Conservation (phyloP, 2,797 vertebrate genomes). For the Setipinna tenuifilis region DNA sequence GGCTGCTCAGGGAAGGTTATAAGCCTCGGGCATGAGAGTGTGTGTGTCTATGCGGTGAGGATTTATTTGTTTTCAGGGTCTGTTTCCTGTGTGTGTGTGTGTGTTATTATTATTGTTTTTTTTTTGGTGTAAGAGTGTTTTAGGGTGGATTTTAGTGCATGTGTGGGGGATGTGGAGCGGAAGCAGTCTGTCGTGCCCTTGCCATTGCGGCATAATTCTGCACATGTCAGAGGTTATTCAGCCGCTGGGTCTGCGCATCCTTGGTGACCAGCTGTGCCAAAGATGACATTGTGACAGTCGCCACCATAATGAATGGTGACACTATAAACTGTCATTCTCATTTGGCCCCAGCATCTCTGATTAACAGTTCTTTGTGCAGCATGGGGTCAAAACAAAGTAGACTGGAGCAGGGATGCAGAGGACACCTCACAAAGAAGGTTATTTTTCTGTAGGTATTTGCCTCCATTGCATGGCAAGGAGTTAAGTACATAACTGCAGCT, state of each 20-base stretch:
- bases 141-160: constrained; percentile 22
- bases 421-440: constrained; percentile 48
- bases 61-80: constrained; percentile 28
- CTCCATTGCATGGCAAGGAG: constrained; percentile 43
- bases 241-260: constrained; percentile 27
- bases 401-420: constrained; percentile 4
- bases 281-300: constrained; percentile 56
- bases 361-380: constrained; percentile 62
- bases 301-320: constrained; percentile 70
- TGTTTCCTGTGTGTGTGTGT: not conserved
- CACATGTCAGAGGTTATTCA: constrained; percentile 49
- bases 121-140: constrained; percentile 22
- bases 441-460: constrained; percentile 45
- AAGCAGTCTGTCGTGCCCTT: constrained; percentile 50
- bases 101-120: constrained; percentile 24
- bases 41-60: constrained; percentile 29
- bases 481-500: constrained; percentile 66
- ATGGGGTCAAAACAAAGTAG: constrained; percentile 48
- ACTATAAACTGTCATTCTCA: constrained; percentile 70
- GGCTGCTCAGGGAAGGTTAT: constrained; percentile 78
- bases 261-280: constrained; percentile 40
- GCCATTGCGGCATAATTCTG: constrained; percentile 33
- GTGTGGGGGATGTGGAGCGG: constrained; percentile 22
- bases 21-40: constrained; percentile 60
- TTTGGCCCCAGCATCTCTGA: constrained; percentile 69